Evolutionary conservation across 2,113 vertebrate species (phyloP).

Genomic region (Pelmatolapia mariae): DNA sequence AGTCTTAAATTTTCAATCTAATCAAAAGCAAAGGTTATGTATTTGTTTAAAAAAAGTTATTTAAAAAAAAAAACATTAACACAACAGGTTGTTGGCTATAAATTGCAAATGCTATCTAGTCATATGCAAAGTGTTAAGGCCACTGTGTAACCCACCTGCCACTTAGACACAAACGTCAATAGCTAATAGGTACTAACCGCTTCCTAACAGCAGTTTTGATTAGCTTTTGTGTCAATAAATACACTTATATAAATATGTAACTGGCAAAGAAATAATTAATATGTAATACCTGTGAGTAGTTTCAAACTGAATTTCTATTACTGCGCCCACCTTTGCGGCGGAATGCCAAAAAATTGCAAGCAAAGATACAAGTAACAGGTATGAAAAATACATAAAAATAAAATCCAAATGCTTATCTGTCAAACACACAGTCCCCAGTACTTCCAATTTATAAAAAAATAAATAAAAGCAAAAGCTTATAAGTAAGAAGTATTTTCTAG

Average conservation of each 20-base stretch:
- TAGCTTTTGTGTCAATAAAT: neutral
- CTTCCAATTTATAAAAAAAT: neutral
- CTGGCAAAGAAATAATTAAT: neutral
- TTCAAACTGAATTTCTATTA: neutral
- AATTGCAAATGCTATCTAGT: neutral
- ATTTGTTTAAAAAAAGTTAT: neutral
- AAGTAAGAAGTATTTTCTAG: neutral
- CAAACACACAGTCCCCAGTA: neutral
- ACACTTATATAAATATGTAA: neutral
- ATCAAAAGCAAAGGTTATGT: neutral
- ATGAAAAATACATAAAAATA: neutral
- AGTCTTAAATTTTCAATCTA: neutral
- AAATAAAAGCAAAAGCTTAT: neutral
- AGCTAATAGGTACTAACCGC: neutral
- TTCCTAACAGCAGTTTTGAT: neutral
- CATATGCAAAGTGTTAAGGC: neutral
- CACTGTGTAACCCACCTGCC: neutral
- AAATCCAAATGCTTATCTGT: neutral
- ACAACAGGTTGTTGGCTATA: neutral
- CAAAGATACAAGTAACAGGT: neutral
- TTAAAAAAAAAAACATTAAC: rapidly evolving
- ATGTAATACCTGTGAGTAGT: neutral
- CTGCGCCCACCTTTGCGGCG: rapidly evolving
- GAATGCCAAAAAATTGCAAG: neutral
- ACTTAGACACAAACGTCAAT: neutral